Evolutionary conservation across 1,140 invertebrate species (phyloP).

Genomic region (Ctenoplectra terminalis): DNA sequence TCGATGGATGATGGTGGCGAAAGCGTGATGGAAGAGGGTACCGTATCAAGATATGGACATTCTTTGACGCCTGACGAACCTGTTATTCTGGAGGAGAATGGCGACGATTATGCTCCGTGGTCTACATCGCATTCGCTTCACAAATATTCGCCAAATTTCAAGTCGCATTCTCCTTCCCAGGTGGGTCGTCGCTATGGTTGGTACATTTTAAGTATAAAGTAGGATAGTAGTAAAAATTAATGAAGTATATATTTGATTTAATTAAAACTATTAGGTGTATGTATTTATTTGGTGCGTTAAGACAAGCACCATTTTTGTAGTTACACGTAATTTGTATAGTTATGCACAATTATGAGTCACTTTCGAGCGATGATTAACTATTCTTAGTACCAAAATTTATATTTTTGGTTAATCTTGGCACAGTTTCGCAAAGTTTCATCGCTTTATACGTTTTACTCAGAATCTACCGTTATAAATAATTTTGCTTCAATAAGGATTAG

Average conservation of each 20-base stretch:
- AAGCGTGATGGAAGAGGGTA: conserved; percentile 75
- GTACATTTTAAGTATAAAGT: background rate
- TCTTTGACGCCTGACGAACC: conserved; percentile 87
- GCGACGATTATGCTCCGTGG: conserved; percentile 84
- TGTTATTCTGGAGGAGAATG: conserved; percentile 86
- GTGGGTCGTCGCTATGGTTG: conserved; percentile 63
- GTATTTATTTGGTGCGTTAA: background rate
- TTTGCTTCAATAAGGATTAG: background rate
- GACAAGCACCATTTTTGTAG: background rate
- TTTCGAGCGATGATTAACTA: conserved; percentile 7
- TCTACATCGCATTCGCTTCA: conserved; percentile 73
- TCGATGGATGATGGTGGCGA: conserved; percentile 86
- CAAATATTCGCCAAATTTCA: conserved; percentile 83
- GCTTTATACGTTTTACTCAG: background rate
- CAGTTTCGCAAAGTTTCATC: background rate
- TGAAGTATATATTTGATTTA: background rate
- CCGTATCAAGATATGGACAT: conserved; percentile 81
- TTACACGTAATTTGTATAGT: background rate
- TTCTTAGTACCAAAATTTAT: background rate
- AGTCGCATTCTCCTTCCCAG: conserved; percentile 83
- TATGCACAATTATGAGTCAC: conserved; percentile 12
- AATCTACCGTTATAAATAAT: conserved; percentile 10
- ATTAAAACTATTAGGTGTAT: background rate
- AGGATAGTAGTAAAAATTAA: background rate
- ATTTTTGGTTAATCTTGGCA: conserved; percentile 12